These are phyloP conservation scores for Xiphophorus couchianus DNA, from an alignment of 2,113 vertebrate species.

Conservation along the genomic window DNA sequence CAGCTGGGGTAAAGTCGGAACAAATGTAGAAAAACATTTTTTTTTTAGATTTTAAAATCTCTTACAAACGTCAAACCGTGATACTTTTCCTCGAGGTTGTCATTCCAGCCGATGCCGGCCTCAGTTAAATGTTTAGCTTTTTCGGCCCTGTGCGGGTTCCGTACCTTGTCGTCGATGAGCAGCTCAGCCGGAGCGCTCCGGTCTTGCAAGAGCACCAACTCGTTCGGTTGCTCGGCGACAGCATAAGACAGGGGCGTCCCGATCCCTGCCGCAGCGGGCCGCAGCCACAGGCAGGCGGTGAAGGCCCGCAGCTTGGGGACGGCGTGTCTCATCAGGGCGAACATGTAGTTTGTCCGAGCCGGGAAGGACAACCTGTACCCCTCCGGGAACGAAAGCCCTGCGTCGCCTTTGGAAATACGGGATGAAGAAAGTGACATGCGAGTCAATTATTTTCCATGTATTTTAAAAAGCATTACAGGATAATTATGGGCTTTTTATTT, in stretches of 20 bases:
- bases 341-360: conserved; percentile 93
- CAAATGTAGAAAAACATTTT: background rate
- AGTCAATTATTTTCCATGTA: background rate
- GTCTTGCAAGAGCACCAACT: conserved; percentile 92
- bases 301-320: conserved; percentile 89
- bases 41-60: background rate
- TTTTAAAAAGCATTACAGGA: background rate
- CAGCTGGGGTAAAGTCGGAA: background rate
- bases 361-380: conserved; percentile 92
- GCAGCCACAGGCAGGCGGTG: conserved; percentile 93
- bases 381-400: conserved; percentile 82
- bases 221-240: conserved; percentile 87
- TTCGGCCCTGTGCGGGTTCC: background rate
- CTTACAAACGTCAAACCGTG: background rate
- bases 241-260: conserved; percentile 96
- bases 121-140: background rate
- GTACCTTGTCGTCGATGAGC: conserved; percentile 95
- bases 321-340: conserved; percentile 84
- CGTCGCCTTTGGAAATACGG: conserved; percentile 15
- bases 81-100: background rate
- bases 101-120: background rate
- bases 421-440: background rate
- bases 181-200: conserved; percentile 89
- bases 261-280: conserved; percentile 81
- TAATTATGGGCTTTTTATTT: background rate